Percentiles rank a stretch among this genome's conserved stretches.
Evolutionary conservation across 2,888 invertebrate genomes (phyloP).

Genomic region (Mythimna loreyi): DNA sequence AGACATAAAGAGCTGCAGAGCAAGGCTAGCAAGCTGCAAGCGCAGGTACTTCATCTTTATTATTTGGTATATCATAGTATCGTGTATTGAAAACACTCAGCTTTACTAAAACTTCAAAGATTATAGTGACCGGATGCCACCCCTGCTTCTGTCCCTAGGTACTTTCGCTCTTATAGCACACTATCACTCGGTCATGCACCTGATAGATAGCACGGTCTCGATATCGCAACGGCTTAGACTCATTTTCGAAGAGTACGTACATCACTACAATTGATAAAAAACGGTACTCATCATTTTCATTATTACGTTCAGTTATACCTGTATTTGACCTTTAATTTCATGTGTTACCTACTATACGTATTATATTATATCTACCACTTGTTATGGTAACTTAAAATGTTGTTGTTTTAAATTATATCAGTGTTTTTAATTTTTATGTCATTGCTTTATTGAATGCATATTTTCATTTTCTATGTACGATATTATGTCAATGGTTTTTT

Average conservation of each 20-base stretch:
- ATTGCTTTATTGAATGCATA: constrained; percentile 34
- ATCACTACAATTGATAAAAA: constrained; percentile 50
- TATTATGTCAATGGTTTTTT: constrained; percentile 54
- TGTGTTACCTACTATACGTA: constrained; percentile 49
- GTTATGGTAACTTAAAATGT: constrained; percentile 13
- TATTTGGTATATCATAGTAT: constrained; percentile 46
- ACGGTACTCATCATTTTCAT: constrained; percentile 60
- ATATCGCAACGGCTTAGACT: constrained; percentile 53
- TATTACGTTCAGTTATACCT: constrained; percentile 46
- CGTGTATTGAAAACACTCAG: constrained; percentile 60
- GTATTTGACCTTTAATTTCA: constrained; percentile 41
- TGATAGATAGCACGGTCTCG: constrained; percentile 54
- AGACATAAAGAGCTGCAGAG: constrained; percentile 98
- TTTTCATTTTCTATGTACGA: constrained; percentile 60
- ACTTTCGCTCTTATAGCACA: constrained; percentile 61
- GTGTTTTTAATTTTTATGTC: constrained; percentile 33
- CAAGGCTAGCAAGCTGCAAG: constrained; percentile 96
- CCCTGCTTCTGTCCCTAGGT: constrained; percentile 59
- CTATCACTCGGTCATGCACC: constrained; percentile 62
- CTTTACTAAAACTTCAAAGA: constrained; percentile 27
- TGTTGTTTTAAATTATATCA: constrained; percentile 35
- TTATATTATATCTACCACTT: constrained; percentile 43
- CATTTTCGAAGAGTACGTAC: constrained; percentile 62
- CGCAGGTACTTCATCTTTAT: constrained; percentile 91
- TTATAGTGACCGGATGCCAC: constrained; percentile 56